Evolutionary conservation across 1,140 invertebrate genomes (phyloP), one percentile per base, ranked within the genome.

Genomic region (Drosophila virilis): DNA sequence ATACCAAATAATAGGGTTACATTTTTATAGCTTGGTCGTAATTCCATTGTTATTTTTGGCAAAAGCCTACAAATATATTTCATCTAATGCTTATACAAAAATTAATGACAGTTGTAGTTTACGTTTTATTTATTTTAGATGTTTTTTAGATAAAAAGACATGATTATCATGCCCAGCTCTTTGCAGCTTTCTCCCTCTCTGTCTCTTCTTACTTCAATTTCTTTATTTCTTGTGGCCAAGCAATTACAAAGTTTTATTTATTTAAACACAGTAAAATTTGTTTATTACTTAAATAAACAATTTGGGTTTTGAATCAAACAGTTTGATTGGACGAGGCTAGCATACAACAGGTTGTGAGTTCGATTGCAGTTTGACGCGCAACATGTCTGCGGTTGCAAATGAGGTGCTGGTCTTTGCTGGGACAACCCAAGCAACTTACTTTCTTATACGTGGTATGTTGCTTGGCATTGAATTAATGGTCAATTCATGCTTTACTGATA

Each of bases 291-390:
- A 28, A 28, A 28, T 28, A 28, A 28, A 17, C 38, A 58, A 43
- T 43, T 13, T 13, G 8, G n/a, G 10, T 33, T 33, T 10, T 9
- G 4, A 45, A 15, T 45, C 9, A 7, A 28, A 10, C 10, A 6
- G 32, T 61, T 28, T n/a, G 32, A 52, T 54, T 59, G 40, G 64
- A 40, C 12, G 22, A 2, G 6, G 17, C 33, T 67, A 10, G 12
- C 7, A 8, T 3, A 22, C 59, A 61, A 61, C 59, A 50, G 43
- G 43, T 48, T 61, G 59, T 12, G 13, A n/a, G 54, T 8, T 67
- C 37, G 54, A 59, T 38, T 6, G 12, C 1, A 5, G 33, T 50
- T 22, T 13, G 54, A 42, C 28, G 7, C 2, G 8, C 54, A 42
- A 40, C 65, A 51, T 42, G 65, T 13, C 15, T 42, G 45, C 6